Evolutionary conservation across 2,113 vertebrate genomes (phyloP).

Genomic region (Ascaphus truei): DNA sequence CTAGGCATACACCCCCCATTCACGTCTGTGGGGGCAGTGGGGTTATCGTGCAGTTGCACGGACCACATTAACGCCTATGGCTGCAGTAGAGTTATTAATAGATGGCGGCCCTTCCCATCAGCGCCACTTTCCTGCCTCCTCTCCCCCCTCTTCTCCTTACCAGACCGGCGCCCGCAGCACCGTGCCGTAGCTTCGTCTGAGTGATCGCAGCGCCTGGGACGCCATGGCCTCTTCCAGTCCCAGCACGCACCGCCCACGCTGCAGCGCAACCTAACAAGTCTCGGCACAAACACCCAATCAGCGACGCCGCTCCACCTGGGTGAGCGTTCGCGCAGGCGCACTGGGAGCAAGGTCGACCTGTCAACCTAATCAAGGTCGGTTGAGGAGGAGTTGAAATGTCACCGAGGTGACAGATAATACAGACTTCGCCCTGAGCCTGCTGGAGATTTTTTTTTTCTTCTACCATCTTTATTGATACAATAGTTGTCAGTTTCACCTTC

Average conservation of each 20-base stretch:
- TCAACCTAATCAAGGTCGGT: neutral
- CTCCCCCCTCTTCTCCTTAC: neutral
- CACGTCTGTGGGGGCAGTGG: too few species aligned
- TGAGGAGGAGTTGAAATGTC: slow-evolving; percentile 31
- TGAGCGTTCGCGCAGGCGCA: neutral
- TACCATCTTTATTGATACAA: neutral
- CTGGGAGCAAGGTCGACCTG: neutral
- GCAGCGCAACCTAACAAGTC: neutral
- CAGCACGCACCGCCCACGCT: neutral
- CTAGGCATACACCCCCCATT: too few species aligned
- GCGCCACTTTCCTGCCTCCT: too few species aligned
- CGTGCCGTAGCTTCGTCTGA: neutral
- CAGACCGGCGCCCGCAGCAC: slow-evolving; percentile 2
- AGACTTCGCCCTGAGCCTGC: too few species aligned
- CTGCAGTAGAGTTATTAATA: too few species aligned
- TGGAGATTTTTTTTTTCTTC: neutral
- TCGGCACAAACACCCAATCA: neutral
- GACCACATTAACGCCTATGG: too few species aligned
- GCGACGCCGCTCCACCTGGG: too few species aligned
- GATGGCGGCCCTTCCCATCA: too few species aligned
- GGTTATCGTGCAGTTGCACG: too few species aligned
- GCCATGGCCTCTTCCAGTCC: slow-evolving; percentile 2
- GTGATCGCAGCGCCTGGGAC: neutral
- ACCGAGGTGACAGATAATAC: neutral
- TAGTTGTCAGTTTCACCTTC: too few species aligned